Base-by-base conservation (phyloP, 2,888 invertebrate species). In the Falcaria lacertinaria region DNA sequence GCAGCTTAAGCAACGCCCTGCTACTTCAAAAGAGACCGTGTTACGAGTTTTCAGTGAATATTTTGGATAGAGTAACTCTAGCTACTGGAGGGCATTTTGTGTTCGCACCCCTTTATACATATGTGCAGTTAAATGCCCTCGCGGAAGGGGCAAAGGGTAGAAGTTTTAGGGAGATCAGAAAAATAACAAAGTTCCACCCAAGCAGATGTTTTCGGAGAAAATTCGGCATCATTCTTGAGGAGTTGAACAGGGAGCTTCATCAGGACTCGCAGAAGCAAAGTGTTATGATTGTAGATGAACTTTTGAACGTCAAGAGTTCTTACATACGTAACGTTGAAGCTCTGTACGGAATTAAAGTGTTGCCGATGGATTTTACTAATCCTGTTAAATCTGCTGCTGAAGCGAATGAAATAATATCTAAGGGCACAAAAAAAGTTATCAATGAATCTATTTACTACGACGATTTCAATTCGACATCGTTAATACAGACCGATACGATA, bases 51-150 rank as follows among this genome's bases (percentile, higher is more conserved):
- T 78, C 86, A 4, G 49, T 73, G 5, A 56, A 53, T 19, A 57
- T 84, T 32, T 45, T 84, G n/a, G 74, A 78, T 25, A 66, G 76
- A 42, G 76, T 81, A 0, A 50, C 70, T 0, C 58, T 71, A 28
- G 68, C 74, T 6, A 74, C 65, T 0, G 58, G 65, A 2, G 64
- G 61, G 0, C 83, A 86, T 51, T 86, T 83, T 40, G 76, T 80
- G 0, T 83, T 68, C 43, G 82, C 86, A 0, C 86, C 86, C 0
- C 42, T 84, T 1, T 69, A 77, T 0, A 73, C 77, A 2, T 86
- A 83, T 80, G 43, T 82, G 32, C 84, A 86, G 43, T 50, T 86
- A 0, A 47, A 68, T 4, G 69, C 77, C 0, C 17, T 85, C 7
- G 72, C 80, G 0, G 78, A 81, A 48, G 83, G 84, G 0, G 77